Evolutionary conservation across 2,113 vertebrate genomes (phyloP).

Genomic region (Bubo bubo): DNA sequence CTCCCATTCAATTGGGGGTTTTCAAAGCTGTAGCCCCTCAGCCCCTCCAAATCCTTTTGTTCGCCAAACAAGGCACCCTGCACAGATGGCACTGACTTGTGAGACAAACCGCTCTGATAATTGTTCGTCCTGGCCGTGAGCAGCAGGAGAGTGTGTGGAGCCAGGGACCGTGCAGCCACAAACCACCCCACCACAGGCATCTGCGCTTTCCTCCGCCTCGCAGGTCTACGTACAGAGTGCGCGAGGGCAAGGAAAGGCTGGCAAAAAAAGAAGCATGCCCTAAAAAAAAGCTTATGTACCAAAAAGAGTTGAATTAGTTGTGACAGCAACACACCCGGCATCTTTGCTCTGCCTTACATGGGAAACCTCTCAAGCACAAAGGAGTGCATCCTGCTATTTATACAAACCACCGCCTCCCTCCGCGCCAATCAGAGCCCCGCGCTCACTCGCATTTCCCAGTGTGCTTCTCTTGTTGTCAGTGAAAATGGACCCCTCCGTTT

Average conservation of each 20-base stretch:
- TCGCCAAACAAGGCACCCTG: not conserved
- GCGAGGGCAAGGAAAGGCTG: not conserved
- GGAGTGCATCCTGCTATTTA: not conserved
- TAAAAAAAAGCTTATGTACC: not conserved
- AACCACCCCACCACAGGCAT: not conserved
- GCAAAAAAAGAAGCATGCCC: rapidly evolving
- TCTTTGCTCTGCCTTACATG: not conserved
- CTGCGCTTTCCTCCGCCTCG: not conserved
- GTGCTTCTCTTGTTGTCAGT: not conserved
- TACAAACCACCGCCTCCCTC: not conserved
- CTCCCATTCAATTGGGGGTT: not conserved
- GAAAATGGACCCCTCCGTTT: not conserved
- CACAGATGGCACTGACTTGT: conserved; percentile 56
- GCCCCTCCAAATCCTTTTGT: conserved; percentile 49
- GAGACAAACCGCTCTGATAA: not conserved
- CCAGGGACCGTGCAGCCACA: not conserved
- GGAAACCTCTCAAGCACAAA: conserved; percentile 36
- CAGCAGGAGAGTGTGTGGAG: not conserved
- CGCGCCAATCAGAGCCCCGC: not conserved
- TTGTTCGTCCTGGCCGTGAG: not conserved
- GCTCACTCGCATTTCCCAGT: not conserved
- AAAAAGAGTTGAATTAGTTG: not conserved
- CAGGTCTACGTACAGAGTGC: rapidly evolving
- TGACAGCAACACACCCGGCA: not conserved
- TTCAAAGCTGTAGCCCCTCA: not conserved